These are phyloP conservation scores for Thripadectes ignobilis DNA, from an alignment of 2,797 vertebrate species.

Conservation along the genomic window DNA sequence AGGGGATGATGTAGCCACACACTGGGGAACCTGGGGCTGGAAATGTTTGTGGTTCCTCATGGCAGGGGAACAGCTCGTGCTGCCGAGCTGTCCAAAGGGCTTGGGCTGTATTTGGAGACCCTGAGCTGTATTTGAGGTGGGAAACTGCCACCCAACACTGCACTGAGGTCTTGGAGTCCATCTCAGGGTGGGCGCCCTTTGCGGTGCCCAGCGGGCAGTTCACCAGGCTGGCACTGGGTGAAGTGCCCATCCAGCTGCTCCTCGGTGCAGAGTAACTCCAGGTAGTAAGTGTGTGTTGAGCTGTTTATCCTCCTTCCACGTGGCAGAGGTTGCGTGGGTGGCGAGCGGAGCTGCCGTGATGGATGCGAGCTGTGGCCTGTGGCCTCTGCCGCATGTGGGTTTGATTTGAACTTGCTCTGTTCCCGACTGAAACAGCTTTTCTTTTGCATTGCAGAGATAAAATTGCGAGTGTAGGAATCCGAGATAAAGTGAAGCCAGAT, in stretches of 20 bases:
- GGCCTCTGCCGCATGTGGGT: accelerated
- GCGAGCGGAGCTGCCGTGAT: not conserved
- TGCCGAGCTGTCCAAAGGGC: not conserved
- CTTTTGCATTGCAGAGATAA: not conserved
- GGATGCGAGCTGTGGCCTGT: not conserved
- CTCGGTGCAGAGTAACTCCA: not conserved
- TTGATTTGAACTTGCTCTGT: not conserved
- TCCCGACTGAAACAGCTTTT: not conserved
- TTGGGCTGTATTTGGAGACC: accelerated
- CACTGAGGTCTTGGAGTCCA: not conserved
- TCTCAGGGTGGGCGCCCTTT: accelerated
- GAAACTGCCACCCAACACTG: not conserved
- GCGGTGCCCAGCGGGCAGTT: accelerated
- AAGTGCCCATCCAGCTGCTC: not conserved
- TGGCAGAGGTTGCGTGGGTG: not conserved
- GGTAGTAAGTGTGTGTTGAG: accelerated
- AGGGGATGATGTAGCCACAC: not conserved
- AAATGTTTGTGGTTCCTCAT: not conserved
- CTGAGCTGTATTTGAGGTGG: not conserved
- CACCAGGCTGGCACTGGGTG: not conserved
- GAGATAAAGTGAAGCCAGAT: not conserved
- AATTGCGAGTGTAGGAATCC: not conserved
- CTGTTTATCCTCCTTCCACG: not conserved
- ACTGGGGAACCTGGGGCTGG: not conserved
- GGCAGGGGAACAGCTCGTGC: not conserved